Base-by-base conservation (phyloP, 2,888 invertebrate genomes). In the Drosophila nigricruria region DNA sequence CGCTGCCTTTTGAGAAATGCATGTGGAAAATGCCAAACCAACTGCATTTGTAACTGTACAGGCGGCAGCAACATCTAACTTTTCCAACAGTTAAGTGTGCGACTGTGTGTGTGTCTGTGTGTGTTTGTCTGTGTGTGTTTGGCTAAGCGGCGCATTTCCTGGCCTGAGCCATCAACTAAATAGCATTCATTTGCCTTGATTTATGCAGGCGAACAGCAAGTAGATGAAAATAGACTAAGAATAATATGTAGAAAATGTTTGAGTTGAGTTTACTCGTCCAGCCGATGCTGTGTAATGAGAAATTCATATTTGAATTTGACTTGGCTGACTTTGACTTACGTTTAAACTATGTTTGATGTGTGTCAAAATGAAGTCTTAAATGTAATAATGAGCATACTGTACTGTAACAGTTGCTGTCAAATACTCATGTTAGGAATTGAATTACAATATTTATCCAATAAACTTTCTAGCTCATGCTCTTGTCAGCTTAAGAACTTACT, bases 131-230 rank as follows among this genome's bases (percentile, higher is more conserved):
- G 25, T 69, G 43, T 73, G 50, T 79, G 70, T 86, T 78, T 81
- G 87, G 73, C 84, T 83, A 77, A 88, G 87, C 86, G 83, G 90
- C 81, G 81, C 88, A 85, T 89, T 86, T 86, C 90, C 89, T 83
- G 84, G 81, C 73, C 70, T 71, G 68, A 56, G 81, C 82, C 84
- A 81, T 82, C 82, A 83, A 79, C 90, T 90, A 89, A 89, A 89
- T 87, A 83, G 90, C 89, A 88, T 91, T 90, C 90, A 90, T 91
- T 91, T 90, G 81, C 90, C 76, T 84, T 90, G 90, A 90, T 90
- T 91, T 90, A 90, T 90, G 79, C 83, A 70, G 75, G 65, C 74
- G 54, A 52, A 58, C 65, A 76, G 62, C 49, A 38, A 62, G 25
- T 61, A 70, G 77, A 65, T 70, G 77, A 71, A 77, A 80, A 63